phyloP scores from a whole-genome alignment of 2,888 invertebrate genomes.

The Drosophila maculinotata region DNA sequence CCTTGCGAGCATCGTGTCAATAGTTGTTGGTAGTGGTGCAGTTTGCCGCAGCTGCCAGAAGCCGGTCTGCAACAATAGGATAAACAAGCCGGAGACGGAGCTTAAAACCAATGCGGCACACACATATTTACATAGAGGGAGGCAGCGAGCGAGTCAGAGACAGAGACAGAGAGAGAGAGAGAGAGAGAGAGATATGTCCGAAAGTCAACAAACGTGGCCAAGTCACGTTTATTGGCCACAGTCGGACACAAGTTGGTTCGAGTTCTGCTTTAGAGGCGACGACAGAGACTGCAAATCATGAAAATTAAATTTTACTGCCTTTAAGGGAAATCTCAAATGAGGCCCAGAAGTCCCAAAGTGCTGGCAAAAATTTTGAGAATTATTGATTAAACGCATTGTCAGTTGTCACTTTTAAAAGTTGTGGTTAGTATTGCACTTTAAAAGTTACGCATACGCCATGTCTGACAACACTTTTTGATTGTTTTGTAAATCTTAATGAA shows the following conservation, averaged over 20 bases:
- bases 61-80: conserved; percentile 50
- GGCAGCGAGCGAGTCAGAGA: background rate
- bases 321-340: background rate
- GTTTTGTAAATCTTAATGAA: too few relatives aligned
- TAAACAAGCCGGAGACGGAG: conserved; percentile 25
- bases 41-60: conserved; percentile 45
- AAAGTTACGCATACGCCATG: background rate
- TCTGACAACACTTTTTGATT: background rate
- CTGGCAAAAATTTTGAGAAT: conserved; percentile 6
- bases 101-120: conserved; percentile 22
- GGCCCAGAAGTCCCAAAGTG: background rate
- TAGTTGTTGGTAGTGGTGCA: conserved; percentile 49
- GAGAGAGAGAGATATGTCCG: conserved; percentile 4
- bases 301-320: conserved; percentile 22
- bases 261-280: background rate
- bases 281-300: conserved; percentile 11
- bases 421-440: background rate
- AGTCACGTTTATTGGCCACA: conserved; percentile 76
- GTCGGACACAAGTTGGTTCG: conserved; percentile 27
- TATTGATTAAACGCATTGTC: conserved; percentile 11
- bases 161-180: background rate
- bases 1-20: conserved; percentile 4
- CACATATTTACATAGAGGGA: conserved; percentile 38
- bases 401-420: background rate
- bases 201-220: conserved; percentile 61